These are phyloP conservation scores for Pheucticus melanocephalus DNA, from an alignment of 2,113 vertebrate species.

Conservation along the genomic window DNA sequence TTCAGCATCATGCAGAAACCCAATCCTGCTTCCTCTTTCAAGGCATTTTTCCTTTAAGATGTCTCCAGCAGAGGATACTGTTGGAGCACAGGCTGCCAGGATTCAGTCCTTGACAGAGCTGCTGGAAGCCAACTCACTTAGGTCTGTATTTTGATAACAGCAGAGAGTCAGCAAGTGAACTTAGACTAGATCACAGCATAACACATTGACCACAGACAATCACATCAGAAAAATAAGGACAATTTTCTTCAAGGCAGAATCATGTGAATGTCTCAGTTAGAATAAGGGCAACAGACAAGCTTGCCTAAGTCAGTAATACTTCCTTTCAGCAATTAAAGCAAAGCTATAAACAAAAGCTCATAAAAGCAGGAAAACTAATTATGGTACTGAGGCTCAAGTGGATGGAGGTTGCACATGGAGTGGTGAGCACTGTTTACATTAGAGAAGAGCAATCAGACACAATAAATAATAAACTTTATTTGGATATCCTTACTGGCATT, in stretches of 20 bases:
- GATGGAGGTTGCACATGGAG: not conserved
- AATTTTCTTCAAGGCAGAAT: not conserved
- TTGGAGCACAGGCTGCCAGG: not conserved
- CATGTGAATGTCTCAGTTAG: not conserved
- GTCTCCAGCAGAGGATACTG: slow-evolving; percentile 38
- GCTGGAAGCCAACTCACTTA: not conserved
- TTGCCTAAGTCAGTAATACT: not conserved
- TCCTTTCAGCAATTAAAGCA: not conserved
- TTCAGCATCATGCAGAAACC: not conserved
- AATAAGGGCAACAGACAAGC: not conserved
- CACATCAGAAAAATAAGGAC: not conserved
- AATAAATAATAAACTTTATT: not conserved
- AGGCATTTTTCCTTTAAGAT: not conserved
- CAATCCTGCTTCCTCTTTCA: not conserved
- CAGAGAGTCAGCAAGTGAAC: not conserved
- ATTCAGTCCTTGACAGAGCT: not conserved
- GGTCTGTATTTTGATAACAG: not conserved
- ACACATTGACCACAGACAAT: not conserved
- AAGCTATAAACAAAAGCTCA: not conserved
- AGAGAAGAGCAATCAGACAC: not conserved
- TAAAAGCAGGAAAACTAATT: slow-evolving; percentile 10
- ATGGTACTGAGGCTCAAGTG: not conserved
- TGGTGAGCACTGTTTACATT: not conserved
- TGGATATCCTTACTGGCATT: not conserved
- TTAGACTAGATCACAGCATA: not conserved